Evolutionary conservation across 2,113 vertebrate species (phyloP).

Genomic region (Ceyx cyanopectus): DNA sequence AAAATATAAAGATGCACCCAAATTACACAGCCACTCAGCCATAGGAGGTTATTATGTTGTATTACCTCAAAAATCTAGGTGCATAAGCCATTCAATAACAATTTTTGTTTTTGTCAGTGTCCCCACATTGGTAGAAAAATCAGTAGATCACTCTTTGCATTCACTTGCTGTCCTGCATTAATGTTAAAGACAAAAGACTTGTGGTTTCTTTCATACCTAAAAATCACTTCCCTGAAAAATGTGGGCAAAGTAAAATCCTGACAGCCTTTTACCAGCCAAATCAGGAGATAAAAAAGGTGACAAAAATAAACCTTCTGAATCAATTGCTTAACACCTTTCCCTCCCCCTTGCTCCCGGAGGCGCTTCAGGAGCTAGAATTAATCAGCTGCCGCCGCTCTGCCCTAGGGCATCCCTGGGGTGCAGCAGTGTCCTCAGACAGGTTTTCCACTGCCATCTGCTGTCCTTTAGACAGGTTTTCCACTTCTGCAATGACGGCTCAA

Average conservation of each 20-base stretch:
- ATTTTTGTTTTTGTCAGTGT: neutral
- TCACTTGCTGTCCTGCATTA: neutral
- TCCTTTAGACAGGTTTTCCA: neutral
- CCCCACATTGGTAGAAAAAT: neutral
- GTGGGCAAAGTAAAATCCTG: neutral
- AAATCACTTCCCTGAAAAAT: neutral
- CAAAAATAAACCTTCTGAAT: neutral
- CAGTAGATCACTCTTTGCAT: neutral
- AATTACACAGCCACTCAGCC: neutral
- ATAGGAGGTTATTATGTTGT: rapidly evolving
- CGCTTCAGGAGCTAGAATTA: neutral
- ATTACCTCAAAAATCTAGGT: neutral
- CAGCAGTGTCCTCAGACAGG: neutral
- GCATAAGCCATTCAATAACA: neutral
- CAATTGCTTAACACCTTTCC: neutral
- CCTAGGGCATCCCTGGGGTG: neutral
- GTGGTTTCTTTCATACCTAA: neutral
- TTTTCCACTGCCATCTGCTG: constrained; percentile 21
- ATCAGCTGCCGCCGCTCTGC: neutral
- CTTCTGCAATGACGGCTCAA: neutral
- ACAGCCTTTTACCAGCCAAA: neutral
- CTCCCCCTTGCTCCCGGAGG: neutral
- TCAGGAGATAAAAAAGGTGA: neutral
- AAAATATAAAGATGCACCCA: neutral
- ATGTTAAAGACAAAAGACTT: neutral